Conservation (phyloP, 2,797 vertebrate species). For the Poecilia picta region DNA sequence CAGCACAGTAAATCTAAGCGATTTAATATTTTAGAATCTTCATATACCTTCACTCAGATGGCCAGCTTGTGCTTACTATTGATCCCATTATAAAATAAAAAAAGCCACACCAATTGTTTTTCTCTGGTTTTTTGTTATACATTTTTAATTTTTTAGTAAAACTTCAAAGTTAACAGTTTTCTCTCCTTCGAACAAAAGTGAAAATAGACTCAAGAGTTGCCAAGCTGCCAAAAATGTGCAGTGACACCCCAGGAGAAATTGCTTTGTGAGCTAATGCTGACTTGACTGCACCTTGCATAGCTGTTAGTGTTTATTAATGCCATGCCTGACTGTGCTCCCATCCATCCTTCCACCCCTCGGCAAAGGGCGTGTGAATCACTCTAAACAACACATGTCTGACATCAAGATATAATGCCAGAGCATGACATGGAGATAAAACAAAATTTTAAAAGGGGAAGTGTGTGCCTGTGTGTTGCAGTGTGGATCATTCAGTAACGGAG, state of each 20-base stretch:
- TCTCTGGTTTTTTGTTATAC: no score
- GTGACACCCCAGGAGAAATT: slow-evolving; percentile 39
- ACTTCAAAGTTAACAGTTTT: slow-evolving; percentile 24
- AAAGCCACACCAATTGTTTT: slow-evolving; percentile 13
- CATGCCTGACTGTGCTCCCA: slow-evolving; percentile 59
- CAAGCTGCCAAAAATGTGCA: slow-evolving; percentile 42
- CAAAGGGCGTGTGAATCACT: slow-evolving; percentile 70
- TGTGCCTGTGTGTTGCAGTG: slow-evolving; percentile 37
- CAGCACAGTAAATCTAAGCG: not conserved
- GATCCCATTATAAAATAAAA: not conserved
- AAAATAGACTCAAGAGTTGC: slow-evolving; percentile 48
- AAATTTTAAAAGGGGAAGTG: slow-evolving; percentile 35
- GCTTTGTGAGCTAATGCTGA: slow-evolving; percentile 34
- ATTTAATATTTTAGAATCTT: not conserved
- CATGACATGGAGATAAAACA: slow-evolving; percentile 71
- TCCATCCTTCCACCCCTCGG: slow-evolving; percentile 49
- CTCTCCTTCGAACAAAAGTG: slow-evolving; percentile 32
- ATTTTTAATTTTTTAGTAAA: no score
- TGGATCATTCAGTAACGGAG: slow-evolving; percentile 37
- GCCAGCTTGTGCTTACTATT: not conserved
- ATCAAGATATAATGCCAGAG: slow-evolving; percentile 64
- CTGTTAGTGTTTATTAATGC: slow-evolving; percentile 66
- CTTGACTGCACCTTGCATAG: slow-evolving; percentile 58
- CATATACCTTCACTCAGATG: not conserved
- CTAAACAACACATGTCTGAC: slow-evolving; percentile 63